Evolutionary conservation across 1,140 invertebrate genomes (phyloP).

Genomic region (Drosophila dunni): DNA sequence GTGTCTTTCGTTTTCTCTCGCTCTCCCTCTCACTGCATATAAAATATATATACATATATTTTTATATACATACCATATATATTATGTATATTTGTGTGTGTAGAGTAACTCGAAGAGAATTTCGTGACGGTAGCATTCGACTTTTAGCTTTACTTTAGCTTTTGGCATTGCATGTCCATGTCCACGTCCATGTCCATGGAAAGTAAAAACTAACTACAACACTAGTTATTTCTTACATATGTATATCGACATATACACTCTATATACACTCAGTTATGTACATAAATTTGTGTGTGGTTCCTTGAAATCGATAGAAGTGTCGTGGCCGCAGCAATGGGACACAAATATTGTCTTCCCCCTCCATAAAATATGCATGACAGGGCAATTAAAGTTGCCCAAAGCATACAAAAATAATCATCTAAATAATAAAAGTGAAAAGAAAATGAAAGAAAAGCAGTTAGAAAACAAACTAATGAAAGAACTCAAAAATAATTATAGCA

Average conservation of each 20-base stretch:
- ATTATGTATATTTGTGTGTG: slow-evolving; percentile 19
- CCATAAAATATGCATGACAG: slow-evolving; percentile 66
- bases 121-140: slow-evolving; percentile 70
- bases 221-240: slow-evolving; percentile 34
- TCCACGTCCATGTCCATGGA: slow-evolving; percentile 59
- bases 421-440: slow-evolving; percentile 30
- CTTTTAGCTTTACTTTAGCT: slow-evolving; percentile 70
- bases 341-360: slow-evolving; percentile 52
- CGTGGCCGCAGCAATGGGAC: slow-evolving; percentile 45
- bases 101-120: slow-evolving; percentile 44
- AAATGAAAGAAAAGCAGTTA: not conserved
- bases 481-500: not conserved
- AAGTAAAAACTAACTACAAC: slow-evolving; percentile 68
- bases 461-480: not conserved
- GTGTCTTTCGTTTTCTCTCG: not conserved
- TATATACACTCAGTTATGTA: not conserved
- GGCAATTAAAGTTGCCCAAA: slow-evolving; percentile 65
- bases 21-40: slow-evolving; percentile 23
- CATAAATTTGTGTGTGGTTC: slow-evolving; percentile 19
- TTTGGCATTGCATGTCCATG: slow-evolving; percentile 74
- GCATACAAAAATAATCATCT: slow-evolving; percentile 59
- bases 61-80: slow-evolving; percentile 1
- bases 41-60: not conserved
- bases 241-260: slow-evolving; percentile 9
- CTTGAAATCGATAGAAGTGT: slow-evolving; percentile 51